Evolutionary conservation across 2,888 invertebrate genomes (phyloP).

Genomic region (Drosophila mettleri): DNA sequence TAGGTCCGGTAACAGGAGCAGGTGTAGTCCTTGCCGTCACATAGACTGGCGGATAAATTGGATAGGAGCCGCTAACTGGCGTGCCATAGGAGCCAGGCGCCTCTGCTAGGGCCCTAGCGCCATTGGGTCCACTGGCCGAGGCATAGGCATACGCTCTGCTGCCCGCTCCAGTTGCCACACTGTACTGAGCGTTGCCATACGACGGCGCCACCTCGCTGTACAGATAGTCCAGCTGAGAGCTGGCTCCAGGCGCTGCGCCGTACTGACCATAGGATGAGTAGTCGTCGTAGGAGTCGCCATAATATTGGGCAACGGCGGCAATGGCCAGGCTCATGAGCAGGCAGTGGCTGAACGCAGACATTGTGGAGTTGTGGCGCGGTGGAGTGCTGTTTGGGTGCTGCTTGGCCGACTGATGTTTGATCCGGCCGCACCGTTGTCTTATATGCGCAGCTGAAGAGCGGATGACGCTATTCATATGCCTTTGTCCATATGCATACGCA

Average conservation of each 20-base stretch:
- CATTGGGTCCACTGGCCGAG: constrained; percentile 34
- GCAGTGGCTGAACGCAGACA: constrained; percentile 32
- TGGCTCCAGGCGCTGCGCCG: not conserved
- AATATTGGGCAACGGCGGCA: constrained; percentile 33
- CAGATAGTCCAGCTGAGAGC: constrained; percentile 14
- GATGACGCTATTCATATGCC: constrained; percentile 15
- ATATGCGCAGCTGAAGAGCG: constrained; percentile 15
- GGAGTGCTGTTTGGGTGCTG: constrained; percentile 1
- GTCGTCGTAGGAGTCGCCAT: constrained; percentile 34
- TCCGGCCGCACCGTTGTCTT: constrained; percentile 18
- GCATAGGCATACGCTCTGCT: constrained; percentile 40
- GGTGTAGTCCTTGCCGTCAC: constrained; percentile 1
- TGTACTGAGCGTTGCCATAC: constrained; percentile 10
- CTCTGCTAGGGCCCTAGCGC: constrained; percentile 50
- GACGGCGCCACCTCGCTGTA: not conserved
- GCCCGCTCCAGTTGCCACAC: not conserved
- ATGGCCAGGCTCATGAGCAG: constrained; percentile 35
- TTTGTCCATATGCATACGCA: constrained; percentile 5
- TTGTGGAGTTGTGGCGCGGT: not conserved
- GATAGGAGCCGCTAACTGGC: not conserved
- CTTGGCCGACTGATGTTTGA: constrained; percentile 29
- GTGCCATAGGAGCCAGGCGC: constrained; percentile 36
- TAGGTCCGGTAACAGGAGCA: not conserved
- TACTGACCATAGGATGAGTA: constrained; percentile 15
- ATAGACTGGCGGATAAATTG: not conserved